Base-by-base conservation (phyloP, 2,888 invertebrate genomes). In the Caradrina kadenii region DNA sequence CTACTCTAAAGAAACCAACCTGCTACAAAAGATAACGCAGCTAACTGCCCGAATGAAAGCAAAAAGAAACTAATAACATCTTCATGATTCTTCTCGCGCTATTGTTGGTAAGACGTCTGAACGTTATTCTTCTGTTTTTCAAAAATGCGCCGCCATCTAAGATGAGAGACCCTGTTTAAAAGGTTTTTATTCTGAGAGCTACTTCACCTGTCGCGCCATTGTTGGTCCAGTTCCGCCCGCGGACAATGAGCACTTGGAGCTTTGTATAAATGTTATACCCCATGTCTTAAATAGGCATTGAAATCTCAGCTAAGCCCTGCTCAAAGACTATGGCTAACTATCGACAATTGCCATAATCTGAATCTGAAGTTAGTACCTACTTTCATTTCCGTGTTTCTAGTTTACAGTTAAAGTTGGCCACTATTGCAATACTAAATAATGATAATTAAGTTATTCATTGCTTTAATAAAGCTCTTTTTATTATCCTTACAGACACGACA, bases 131-230 rank as follows among this genome's bases (percentile, higher is more conserved):
- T 63, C 53, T 52, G 58, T 39, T 62, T 54, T n/a, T 56, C 19
- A 69, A 58, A 67, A 73, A 58, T 42, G 55, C 42, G 50, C 15
- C 49, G 39, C 31, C 22, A 19, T 58, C 56, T 60, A 50, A 22
- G 54, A 13, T 15, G n/a, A 52, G 35, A 70, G 69, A 73, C 76
- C 66, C 62, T 71, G 69, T 73, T 75, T 70, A 73, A 86, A 82
- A 73, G 63, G 79, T 72, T 81, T 70, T 85, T 82, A 81, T 84
- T 83, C 70, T 73, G 69, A 78, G 69, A 78, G 73, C 71, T 65
- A 63, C 79, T 84, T 77, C 80, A 86, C 82, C 80, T 82, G 81
- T 69, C 69, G 26, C 21, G 59, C 73, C 58, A 71, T 86, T 85
- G 86, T 86, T 70, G 62, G 50, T 19, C 67, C 35, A 63, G 68